Base-by-base conservation (phyloP, 2,888 invertebrate genomes). In the Lasioglossum zephyrum region DNA sequence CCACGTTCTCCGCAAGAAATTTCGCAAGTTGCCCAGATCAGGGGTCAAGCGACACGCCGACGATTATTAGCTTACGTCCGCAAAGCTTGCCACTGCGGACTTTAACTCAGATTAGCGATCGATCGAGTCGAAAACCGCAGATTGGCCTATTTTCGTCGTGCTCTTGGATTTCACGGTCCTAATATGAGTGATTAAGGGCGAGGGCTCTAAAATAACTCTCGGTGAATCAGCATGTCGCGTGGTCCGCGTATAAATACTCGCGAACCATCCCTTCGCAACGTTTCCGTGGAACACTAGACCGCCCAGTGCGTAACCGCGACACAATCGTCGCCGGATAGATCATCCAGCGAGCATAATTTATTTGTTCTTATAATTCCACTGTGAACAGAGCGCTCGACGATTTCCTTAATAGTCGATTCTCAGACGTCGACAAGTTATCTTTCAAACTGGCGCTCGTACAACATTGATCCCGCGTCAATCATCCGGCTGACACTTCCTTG, bases 201-300 rank as follows among this genome's bases (percentile, higher is more conserved):
- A 4, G 16, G 39, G 3, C 41, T 69, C 39, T n/a, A 41, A 41
- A 69, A 41, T 36, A 31, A 69, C 69, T 22, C 36, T 41, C 22
- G 89, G 85, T 92, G 92, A 92, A 91, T 92, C 92, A 92, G 87
- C 85, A 0, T 63, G 84, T 74, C 41, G n/a, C 36, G 66, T 66
- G 86, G 85, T 53, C 89, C 86, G 88, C 85, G 88, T 89, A 89
- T 92, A 91, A 92, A 92, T 92, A 92, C 87, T 92, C 89, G 81
- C 79, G 90, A 82, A 87, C 86, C 85, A 79, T 83, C 88, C 88
- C 82, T 81, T 81, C 69, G 79, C 53, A 74, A 66, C 80, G 79
- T 75, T 86, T 86, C 80, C 82, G 80, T 39, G 80, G 72, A 81
- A 87, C 82, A 81, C 81, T 70, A 82, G 87, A 81, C 85, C 82